Evolutionary conservation across 2,888 invertebrate genomes (phyloP), one percentile per base, ranked within the genome.

Genomic region (Aproaerema taeniolella): DNA sequence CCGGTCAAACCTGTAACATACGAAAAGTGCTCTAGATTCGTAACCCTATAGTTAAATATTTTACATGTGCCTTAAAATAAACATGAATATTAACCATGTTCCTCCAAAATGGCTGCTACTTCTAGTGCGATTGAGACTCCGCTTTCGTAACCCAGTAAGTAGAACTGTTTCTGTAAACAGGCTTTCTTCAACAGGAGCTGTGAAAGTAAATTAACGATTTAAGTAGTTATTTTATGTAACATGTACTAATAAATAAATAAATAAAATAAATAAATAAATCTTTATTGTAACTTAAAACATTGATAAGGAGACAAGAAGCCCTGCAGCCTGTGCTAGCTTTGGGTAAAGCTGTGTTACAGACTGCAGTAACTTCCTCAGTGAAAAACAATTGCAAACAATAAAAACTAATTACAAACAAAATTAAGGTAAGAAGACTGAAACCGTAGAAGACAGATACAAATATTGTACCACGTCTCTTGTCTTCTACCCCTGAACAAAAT

Each of bases 101-200:
- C 56, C 48, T 78, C 77, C 2, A 78, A 48, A 20, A 75, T 60
- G 6, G 61, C 52, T 9, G 76, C 74, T 30, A 72, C 58, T 47
- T 78, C 76, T 9, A 78, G 35, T 1, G 62, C 72, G 2, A 70
- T 49, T 2, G 53, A 15, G 1, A 67, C 60, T 0, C 77, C 77
- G 35, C 56, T 61, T 43, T 76, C 76, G 40, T 70, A 75, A 1
- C 75, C 77, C 37, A 74, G 32, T 6, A 78, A 42, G 41, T 68
- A 72, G 42, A 72, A 77, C 9, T 52, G 51, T 6, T 58, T 50
- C 11, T 54, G 55, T 2, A 62, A 10, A 8, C 45, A 38, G 3
- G 48, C 30, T 20, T 56, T 59, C 30, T 54, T 56, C 28, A 61
- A 38, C 12, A 65, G 49, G n/a, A 50, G 43, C 46, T 51, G 43